A percentile compares a stretch with the other conserved stretches of the same genome.
Conservation (phyloP, 2,888 invertebrate genomes). For the Maniola hyperantus region DNA sequence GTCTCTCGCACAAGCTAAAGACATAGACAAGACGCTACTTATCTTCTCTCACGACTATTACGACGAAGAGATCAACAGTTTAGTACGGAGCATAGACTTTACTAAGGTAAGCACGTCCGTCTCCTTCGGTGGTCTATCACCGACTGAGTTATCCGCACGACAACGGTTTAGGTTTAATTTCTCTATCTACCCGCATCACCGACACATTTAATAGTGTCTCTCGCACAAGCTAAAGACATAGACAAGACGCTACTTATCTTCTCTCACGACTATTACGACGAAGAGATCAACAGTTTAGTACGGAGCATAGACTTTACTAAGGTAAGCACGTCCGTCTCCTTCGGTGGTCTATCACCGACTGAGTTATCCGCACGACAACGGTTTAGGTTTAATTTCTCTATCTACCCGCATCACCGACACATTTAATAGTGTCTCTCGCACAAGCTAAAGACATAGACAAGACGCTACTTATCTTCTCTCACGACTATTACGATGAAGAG, state of each 20-base stretch:
- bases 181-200: constrained; percentile 92
- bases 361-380: too few species aligned
- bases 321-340: constrained; percentile 64
- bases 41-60: constrained; percentile 98
- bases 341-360: not conserved
- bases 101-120: constrained; percentile 85
- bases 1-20: constrained; percentile 93
- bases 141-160: too few species aligned
- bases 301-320: constrained; percentile 97
- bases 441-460: constrained; percentile 95
- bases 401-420: constrained; percentile 95
- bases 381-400: too few species aligned
- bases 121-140: not conserved
- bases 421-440: constrained; percentile 95
- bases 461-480: constrained; percentile 95
- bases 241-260: constrained; percentile 94
- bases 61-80: constrained; percentile 94
- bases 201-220: constrained; percentile 97
- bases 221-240: constrained; percentile 95
- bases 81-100: constrained; percentile 96
- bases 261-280: constrained; percentile 97
- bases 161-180: too few species aligned
- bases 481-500: constrained; percentile 96
- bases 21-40: constrained; percentile 93
- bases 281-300: constrained; percentile 95